phyloP scores from a whole-genome alignment of 2,113 vertebrate species.

The Gallinago media region DNA sequence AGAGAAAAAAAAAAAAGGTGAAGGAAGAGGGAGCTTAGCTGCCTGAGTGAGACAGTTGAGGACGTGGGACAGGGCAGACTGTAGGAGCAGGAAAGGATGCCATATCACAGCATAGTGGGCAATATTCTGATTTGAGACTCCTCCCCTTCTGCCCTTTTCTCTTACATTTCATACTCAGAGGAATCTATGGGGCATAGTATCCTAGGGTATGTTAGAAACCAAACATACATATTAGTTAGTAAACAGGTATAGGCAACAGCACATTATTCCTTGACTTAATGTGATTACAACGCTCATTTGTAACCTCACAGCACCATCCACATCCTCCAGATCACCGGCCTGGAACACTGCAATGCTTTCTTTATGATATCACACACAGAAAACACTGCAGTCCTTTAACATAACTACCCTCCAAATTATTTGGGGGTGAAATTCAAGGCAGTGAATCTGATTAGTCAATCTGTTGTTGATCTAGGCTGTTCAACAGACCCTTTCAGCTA shows the following conservation, averaged over 20 bases:
- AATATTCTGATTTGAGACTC: neutral
- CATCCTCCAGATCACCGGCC: neutral
- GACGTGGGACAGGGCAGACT: neutral
- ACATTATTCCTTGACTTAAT: neutral
- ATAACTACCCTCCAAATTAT: neutral
- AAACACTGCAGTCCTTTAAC: neutral
- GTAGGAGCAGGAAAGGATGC: neutral
- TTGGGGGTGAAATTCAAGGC: neutral
- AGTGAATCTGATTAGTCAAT: neutral
- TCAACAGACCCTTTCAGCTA: neutral
- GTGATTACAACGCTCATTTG: neutral
- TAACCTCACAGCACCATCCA: neutral
- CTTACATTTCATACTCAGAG: neutral
- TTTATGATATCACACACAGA: neutral
- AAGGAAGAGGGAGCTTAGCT: neutral
- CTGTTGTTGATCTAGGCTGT: neutral
- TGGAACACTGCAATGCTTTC: neutral
- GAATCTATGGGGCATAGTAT: neutral
- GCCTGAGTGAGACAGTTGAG: neutral
- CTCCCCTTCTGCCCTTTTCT: neutral
- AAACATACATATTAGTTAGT: neutral
- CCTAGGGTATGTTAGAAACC: neutral
- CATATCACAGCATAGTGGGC: fast-evolving
- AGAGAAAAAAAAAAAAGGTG: neutral
- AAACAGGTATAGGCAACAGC: neutral